Percentiles rank a stretch among this genome's conserved stretches.
phyloP scores from a whole-genome alignment of 2,888 invertebrate species.

The Pyralis farinalis region DNA sequence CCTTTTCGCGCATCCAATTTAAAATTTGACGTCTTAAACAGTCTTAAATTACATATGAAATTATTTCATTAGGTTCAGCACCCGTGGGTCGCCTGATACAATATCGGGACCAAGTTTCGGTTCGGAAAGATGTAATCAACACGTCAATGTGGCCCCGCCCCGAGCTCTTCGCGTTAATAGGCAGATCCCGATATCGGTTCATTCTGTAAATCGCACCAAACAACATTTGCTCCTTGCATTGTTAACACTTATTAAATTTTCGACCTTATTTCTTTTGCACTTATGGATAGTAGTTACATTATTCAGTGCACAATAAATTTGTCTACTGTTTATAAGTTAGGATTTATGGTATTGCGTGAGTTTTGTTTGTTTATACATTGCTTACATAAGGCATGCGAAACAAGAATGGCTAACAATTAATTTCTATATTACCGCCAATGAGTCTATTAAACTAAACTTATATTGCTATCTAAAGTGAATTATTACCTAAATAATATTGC shows the following conservation, averaged over 20 bases:
- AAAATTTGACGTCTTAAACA: constrained; percentile 81
- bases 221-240: constrained; percentile 16
- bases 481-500: constrained; percentile 7
- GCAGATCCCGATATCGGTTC: constrained; percentile 63
- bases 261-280: constrained; percentile 13
- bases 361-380: constrained; percentile 43
- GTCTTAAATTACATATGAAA: constrained; percentile 76
- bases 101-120: constrained; percentile 56
- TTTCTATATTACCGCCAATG: constrained; percentile 21
- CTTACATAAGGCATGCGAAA: constrained; percentile 14
- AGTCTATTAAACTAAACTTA: constrained; percentile 3
- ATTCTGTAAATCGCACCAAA: constrained; percentile 48
- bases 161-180: constrained; percentile 66
- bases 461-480: constrained; percentile 5
- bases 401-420: constrained; percentile 18
- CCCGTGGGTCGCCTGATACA: constrained; percentile 41
- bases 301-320: constrained; percentile 8
- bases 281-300: constrained; percentile 13
- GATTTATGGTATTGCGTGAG: constrained; percentile 42
- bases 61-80: constrained; percentile 74
- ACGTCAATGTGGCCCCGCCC: constrained; percentile 67
- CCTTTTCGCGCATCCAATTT: constrained; percentile 78
- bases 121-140: constrained; percentile 69
- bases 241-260: constrained; percentile 14
- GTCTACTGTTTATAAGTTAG: constrained; percentile 41